These are phyloP conservation scores for Excalfactoria chinensis DNA, from an alignment of 2,113 vertebrate species.

Conservation along the genomic window DNA sequence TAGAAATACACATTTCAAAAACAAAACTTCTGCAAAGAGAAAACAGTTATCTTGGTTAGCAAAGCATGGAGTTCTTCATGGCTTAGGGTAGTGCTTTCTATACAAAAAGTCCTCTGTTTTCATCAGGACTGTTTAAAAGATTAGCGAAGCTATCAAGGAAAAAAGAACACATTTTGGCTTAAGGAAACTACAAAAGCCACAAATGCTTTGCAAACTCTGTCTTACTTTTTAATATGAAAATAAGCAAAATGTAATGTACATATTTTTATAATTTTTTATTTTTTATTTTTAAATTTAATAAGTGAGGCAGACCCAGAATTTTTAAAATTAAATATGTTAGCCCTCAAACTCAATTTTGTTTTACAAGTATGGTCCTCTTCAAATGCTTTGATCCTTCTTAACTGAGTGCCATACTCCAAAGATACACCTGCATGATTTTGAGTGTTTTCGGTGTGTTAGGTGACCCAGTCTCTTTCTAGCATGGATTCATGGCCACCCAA, in stretches of 20 bases:
- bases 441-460: constrained; percentile 74
- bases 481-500: constrained; percentile 76
- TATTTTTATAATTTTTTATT: constrained; percentile 90
- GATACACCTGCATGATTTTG: constrained; percentile 74
- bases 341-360: constrained; percentile 81
- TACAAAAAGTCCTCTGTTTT: constrained; percentile 86
- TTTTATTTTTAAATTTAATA: constrained; percentile 95
- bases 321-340: constrained; percentile 89
- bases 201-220: constrained; percentile 99
- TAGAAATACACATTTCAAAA: constrained; percentile 99
- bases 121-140: constrained; percentile 91
- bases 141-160: constrained; percentile 95
- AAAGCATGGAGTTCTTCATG: constrained; percentile 98
- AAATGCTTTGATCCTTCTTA: constrained; percentile 78
- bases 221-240: constrained; percentile 99
- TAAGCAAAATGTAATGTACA: constrained; percentile 99
- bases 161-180: constrained; percentile 99
- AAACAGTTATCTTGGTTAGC: constrained; percentile 95
- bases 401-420: constrained; percentile 82
- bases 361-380: constrained; percentile 87
- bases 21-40: constrained; percentile 99
- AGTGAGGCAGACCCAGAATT: constrained; percentile 94
- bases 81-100: constrained; percentile 90
- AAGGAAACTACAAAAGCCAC: constrained; percentile 99
- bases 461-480: constrained; percentile 70